Base-by-base conservation (phyloP, 2,888 invertebrate species). In the Trachelus iudaicus region DNA sequence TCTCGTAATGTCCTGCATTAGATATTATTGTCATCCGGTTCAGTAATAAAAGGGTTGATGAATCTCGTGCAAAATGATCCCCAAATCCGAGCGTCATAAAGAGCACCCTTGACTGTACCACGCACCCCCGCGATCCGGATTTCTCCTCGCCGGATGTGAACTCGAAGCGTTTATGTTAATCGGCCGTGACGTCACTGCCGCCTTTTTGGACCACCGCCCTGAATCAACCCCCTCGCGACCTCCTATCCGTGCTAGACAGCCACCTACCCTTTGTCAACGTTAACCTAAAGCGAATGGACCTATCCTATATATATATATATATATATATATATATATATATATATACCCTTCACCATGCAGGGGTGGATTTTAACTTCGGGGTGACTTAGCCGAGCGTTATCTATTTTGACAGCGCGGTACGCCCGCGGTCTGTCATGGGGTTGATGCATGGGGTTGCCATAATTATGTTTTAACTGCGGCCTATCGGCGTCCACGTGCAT, bases 351-450 rank as follows among this genome's bases (percentile, higher is more conserved):
- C 56, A 34, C 6, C 34, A 75, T 40, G 75, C 84, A 87, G 83
- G 89, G 89, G 87, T 86, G 87, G 86, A 85, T 90, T 91, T 91
- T 90, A 91, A 90, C 90, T 89, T 88, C 83, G 87, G 87, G 87
- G 89, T 88, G 89, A 90, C 89, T 90, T 90, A 90, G 85, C 86
- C 84, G 87, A 87, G 85, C 91, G 90, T 90, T 91, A 91, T 91
- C 91, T 90, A 91, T 91, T 91, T 91, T 90, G 90, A 91, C 91
- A 91, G 90, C 87, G 88, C 87, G 90, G 88, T 88, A 86, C 89
- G 89, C 85, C 87, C 87, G 90, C 85, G 91, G 90, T 90, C 88
- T 89, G 90, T 89, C 86, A 84, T 83, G 85, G 68, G 68, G 85
- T 80, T 76, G 80, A 76, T 71, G 81, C 78, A 81, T 81, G 80